These are phyloP conservation scores for Heliconius hortense DNA, from an alignment of 2,888 invertebrate species.

Conservation along the genomic window DNA sequence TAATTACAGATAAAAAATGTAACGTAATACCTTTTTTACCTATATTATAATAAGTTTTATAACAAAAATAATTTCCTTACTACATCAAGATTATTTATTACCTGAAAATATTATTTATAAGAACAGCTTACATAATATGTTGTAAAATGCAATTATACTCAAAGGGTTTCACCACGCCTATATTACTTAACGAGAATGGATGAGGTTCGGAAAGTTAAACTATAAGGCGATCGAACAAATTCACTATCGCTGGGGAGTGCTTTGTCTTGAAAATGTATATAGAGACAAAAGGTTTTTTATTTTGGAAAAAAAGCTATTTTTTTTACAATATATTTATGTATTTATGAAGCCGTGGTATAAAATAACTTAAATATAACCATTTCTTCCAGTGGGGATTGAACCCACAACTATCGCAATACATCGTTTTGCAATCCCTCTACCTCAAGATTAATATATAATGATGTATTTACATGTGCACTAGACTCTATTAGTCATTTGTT, in stretches of 20 bases:
- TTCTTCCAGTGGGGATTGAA: too few relatives aligned
- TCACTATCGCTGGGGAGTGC: constrained; percentile 31
- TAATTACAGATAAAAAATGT: too few relatives aligned
- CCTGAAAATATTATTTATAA: not conserved
- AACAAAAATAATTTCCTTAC: not conserved
- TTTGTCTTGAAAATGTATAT: constrained; percentile 30
- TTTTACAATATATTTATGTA: too few relatives aligned
- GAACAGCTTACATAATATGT: not conserved
- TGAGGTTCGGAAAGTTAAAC: constrained; percentile 33
- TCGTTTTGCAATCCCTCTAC: too few relatives aligned
- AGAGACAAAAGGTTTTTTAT: not conserved
- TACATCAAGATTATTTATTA: not conserved
- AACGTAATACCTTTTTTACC: too few relatives aligned
- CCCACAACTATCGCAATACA: too few relatives aligned
- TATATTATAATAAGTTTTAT: not conserved
- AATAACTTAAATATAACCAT: too few relatives aligned
- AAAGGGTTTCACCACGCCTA: constrained; percentile 16
- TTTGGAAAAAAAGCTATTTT: too few relatives aligned
- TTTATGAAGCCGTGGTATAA: too few relatives aligned
- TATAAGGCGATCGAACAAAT: constrained; percentile 33
- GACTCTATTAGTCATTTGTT: too few relatives aligned
- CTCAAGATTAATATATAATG: too few relatives aligned
- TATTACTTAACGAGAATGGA: constrained; percentile 34
- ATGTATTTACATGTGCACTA: too few relatives aligned
- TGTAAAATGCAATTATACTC: constrained; percentile 26